phyloP scores from a whole-genome alignment of 2,797 vertebrate genomes.

The Lepidocolaptes lacrymiger region DNA sequence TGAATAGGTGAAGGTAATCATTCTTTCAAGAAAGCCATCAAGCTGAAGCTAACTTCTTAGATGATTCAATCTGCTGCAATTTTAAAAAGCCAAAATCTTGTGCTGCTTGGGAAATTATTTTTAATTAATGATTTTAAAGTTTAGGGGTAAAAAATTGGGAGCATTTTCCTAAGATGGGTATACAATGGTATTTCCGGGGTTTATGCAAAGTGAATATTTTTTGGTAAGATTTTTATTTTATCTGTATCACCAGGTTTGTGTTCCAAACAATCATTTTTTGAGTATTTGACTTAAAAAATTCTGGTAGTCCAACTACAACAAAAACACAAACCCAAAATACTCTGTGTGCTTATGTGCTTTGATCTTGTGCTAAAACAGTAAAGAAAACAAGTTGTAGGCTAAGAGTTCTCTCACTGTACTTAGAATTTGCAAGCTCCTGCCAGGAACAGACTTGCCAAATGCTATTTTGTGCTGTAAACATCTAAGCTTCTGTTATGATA shows the following conservation, averaged over 20 bases:
- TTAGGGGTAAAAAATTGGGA: neutral
- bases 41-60: neutral
- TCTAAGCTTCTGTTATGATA: neutral
- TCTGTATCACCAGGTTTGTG: neutral
- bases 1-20: neutral
- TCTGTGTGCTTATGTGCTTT: conserved; percentile 34
- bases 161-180: neutral
- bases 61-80: neutral
- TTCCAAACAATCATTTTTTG: neutral
- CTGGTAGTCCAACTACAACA: conserved; percentile 2
- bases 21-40: neutral
- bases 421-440: conserved; percentile 20
- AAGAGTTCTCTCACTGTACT: conserved; percentile 3
- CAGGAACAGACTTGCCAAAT: conserved; percentile 21
- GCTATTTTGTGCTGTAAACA: neutral
- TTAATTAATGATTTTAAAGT: neutral
- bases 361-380: conserved; percentile 20
- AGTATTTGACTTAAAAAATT: conserved; percentile 4
- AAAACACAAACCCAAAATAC: neutral
- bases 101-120: neutral
- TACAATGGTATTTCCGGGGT: neutral
- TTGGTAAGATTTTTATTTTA: neutral
- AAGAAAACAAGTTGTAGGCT: conserved; percentile 39
- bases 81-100: neutral
- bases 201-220: neutral